Evolutionary conservation across 2,797 vertebrate species (phyloP).

Genomic region (Coregonus ussuriensis): DNA sequence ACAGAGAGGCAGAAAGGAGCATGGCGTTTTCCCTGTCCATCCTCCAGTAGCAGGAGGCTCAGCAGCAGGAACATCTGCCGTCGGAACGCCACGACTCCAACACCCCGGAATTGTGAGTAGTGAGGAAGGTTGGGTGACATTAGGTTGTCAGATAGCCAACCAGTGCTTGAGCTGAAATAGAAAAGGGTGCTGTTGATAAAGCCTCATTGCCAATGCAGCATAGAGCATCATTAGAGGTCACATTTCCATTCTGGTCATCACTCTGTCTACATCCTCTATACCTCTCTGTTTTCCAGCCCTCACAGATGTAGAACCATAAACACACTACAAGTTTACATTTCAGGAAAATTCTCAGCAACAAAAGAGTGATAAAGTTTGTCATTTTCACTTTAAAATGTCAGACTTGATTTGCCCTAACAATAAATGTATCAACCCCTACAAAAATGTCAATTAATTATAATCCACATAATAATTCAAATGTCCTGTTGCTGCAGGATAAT

Average conservation of each 20-base stretch:
- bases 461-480: too few relatives aligned
- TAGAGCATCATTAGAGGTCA: background rate
- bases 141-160: constrained; percentile 87
- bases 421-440: too few relatives aligned
- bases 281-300: background rate
- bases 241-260: background rate
- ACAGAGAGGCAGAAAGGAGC: constrained; percentile 35
- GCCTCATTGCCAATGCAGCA: background rate
- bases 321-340: too few relatives aligned
- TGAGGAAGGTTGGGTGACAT: constrained; percentile 34
- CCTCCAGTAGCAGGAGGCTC: constrained; percentile 26
- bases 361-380: too few relatives aligned
- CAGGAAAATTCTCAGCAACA: too few relatives aligned
- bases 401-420: too few relatives aligned
- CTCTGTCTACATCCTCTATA: background rate
- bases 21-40: constrained; percentile 38
- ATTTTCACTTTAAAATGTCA: too few relatives aligned
- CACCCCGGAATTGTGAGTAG: constrained; percentile 42
- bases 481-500: too few relatives aligned
- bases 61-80: constrained; percentile 21
- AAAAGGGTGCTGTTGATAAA: constrained; percentile 8
- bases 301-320: too few relatives aligned
- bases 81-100: constrained; percentile 51
- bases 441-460: too few relatives aligned
- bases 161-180: constrained; percentile 88